Conservation (phyloP, 2,797 vertebrate species). For the Serranus cabrilla region DNA sequence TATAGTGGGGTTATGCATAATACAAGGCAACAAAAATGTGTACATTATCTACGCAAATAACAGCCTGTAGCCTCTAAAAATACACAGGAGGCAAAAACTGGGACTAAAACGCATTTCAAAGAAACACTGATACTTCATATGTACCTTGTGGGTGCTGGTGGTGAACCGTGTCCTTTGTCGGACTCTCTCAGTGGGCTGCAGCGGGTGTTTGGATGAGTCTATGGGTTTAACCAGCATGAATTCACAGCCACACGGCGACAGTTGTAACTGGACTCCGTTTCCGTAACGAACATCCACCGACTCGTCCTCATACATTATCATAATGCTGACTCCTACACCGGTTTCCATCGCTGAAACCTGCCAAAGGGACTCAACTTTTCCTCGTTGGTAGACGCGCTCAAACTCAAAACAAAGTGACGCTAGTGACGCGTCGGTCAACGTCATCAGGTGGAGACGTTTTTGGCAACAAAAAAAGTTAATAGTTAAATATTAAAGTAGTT, state of each 20-base stretch:
- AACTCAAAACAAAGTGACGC: conserved; percentile 43
- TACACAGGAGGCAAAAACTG: not conserved
- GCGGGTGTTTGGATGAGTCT: conserved; percentile 76
- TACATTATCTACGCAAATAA: not conserved
- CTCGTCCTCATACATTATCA: conserved; percentile 89
- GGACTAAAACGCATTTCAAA: not conserved
- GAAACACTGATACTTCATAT: not conserved
- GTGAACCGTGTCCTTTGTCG: conserved; percentile 90
- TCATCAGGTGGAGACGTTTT: conserved; percentile 35
- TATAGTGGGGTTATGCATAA: not conserved
- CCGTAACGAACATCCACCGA: conserved; percentile 86
- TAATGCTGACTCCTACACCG: conserved; percentile 57
- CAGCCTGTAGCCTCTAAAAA: not conserved
- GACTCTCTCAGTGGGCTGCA: conserved; percentile 77
- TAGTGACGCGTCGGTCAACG: not conserved
- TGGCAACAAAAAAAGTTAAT: too few relatives aligned
- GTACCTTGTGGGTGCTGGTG: conserved; percentile 86
- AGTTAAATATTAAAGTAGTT: too few relatives aligned
- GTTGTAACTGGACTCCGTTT: conserved; percentile 83
- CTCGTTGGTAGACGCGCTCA: not conserved
- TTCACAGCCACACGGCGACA: conserved; percentile 92
- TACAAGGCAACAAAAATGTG: not conserved
- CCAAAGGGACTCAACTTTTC: accelerated
- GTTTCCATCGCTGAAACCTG: conserved; percentile 50
- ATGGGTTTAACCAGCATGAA: conserved; percentile 84